phyloP scores from a whole-genome alignment of 1,140 invertebrate species.

The Euschistus heros region DNA sequence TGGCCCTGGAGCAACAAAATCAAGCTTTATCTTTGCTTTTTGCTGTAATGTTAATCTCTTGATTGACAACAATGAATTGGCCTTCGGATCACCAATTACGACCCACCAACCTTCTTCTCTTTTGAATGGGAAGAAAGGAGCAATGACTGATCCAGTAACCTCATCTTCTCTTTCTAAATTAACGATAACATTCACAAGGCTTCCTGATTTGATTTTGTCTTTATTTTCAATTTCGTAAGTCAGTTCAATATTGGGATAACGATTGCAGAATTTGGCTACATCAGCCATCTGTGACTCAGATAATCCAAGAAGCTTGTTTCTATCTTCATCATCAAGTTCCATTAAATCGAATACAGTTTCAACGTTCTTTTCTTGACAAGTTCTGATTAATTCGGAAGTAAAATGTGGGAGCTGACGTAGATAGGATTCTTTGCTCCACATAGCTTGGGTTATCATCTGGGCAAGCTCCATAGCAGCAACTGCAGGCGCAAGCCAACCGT shows the following conservation, averaged over 20 bases:
- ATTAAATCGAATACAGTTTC: conserved; percentile 98
- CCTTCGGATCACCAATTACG: conserved; percentile 92
- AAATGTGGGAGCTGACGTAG: conserved; percentile 96
- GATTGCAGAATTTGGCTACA: conserved; percentile 95
- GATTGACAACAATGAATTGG: conserved; percentile 90
- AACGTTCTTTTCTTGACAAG: conserved; percentile 58
- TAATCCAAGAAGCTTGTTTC: conserved; percentile 75
- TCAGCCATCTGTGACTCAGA: conserved; percentile 85
- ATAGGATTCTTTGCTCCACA: conserved; percentile 99
- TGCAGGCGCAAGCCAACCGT: conserved; percentile 95
- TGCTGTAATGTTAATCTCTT: conserved; percentile 89
- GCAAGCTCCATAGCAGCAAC: conserved; percentile 98
- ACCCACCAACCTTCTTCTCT: conserved; percentile 99
- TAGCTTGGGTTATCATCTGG: conserved; percentile 98
- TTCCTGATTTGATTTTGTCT: conserved; percentile 64
- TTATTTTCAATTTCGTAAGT: conserved; percentile 83
- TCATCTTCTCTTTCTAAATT: conserved; percentile 94
- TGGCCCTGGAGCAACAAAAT: conserved; percentile 83
- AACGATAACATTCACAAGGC: conserved; percentile 78
- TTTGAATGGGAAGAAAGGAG: conserved; percentile 95
- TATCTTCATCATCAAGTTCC: conserved; percentile 92
- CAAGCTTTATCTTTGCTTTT: conserved; percentile 86
- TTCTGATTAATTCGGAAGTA: conserved; percentile 74
- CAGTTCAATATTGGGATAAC: conserved; percentile 97
- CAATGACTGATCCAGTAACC: conserved; percentile 90